These are phyloP conservation scores for Hippocampus barbouri DNA, from an alignment of 2,113 vertebrate genomes.

Conservation along the genomic window DNA sequence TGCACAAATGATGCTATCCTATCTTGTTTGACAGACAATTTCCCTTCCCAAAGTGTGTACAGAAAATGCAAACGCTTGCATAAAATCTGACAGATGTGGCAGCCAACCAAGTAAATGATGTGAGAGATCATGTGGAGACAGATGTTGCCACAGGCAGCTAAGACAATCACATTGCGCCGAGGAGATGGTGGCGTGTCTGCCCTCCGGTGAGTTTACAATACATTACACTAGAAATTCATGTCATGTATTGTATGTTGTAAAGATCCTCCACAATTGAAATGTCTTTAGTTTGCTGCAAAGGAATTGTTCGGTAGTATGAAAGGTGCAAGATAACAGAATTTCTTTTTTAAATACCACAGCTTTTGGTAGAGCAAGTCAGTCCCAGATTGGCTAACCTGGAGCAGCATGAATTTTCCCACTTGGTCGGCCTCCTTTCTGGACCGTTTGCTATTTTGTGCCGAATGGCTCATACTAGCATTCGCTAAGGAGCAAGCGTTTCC, in stretches of 20 bases:
- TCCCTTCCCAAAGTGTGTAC: not conserved
- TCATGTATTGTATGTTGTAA: not conserved
- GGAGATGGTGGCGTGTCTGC: not conserved
- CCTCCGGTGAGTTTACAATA: not conserved
- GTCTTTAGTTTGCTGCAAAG: not conserved
- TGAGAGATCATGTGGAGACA: constrained; percentile 20
- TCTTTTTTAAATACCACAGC: no score
- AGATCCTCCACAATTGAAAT: not conserved
- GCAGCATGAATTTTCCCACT: no score
- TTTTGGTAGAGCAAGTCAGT: no score
- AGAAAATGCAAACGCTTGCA: not conserved
- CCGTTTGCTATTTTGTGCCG: no score
- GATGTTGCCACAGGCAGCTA: constrained; percentile 4
- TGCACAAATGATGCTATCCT: not conserved
- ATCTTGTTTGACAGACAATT: constrained; percentile 10
- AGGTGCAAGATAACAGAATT: not conserved
- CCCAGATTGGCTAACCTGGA: no score
- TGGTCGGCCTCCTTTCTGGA: no score
- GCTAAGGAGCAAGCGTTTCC: no score
- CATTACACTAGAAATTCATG: not conserved
- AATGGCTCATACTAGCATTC: no score
- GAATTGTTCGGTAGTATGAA: not conserved
- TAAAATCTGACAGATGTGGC: not conserved
- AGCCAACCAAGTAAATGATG: constrained; percentile 14
- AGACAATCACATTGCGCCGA: not conserved